Percentiles rank a stretch among this genome's conserved stretches.
These are phyloP conservation scores for Cheilosia scutellata DNA, from an alignment of 2,888 invertebrate genomes.

Conservation along the genomic window DNA sequence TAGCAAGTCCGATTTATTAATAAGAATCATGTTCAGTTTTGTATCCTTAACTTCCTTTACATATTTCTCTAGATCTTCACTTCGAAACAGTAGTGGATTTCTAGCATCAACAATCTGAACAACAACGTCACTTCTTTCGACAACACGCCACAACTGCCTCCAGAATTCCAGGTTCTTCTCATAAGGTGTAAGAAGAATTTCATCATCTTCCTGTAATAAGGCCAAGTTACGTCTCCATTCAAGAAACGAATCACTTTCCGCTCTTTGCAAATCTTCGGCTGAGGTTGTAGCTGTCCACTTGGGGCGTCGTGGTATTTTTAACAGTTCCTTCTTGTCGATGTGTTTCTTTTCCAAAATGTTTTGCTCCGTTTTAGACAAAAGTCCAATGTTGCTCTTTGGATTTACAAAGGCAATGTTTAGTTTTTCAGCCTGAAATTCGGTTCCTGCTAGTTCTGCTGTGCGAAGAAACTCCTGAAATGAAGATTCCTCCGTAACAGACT, in stretches of 20 bases:
- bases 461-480: conserved; percentile 98
- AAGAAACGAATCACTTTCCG: conserved; percentile 93
- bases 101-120: conserved; percentile 98
- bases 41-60: conserved; percentile 89
- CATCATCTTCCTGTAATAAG: conserved; percentile 90
- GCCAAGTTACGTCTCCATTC: conserved; percentile 95
- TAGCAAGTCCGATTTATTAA: conserved; percentile 98
- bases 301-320: conserved; percentile 95
- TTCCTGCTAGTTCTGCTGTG: conserved; percentile 96
- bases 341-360: conserved; percentile 85
- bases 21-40: conserved; percentile 92
- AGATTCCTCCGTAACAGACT: conserved; percentile 97
- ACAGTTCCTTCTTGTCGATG: conserved; percentile 86
- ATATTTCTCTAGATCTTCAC: conserved; percentile 95
- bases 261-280: conserved; percentile 90
- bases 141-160: conserved; percentile 99
- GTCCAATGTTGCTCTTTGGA: conserved; percentile 86
- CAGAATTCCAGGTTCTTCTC: conserved; percentile 99
- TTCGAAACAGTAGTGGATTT: conserved; percentile 96
- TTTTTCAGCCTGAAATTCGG: conserved; percentile 96
- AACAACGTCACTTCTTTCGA: conserved; percentile 97
- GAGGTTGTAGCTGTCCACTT: conserved; percentile 90
- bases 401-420: conserved; percentile 92
- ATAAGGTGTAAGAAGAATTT: conserved; percentile 96
- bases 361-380: conserved; percentile 87